Evolutionary conservation across 2,113 vertebrate genomes (phyloP).

Genomic region (Silurus meridionalis): DNA sequence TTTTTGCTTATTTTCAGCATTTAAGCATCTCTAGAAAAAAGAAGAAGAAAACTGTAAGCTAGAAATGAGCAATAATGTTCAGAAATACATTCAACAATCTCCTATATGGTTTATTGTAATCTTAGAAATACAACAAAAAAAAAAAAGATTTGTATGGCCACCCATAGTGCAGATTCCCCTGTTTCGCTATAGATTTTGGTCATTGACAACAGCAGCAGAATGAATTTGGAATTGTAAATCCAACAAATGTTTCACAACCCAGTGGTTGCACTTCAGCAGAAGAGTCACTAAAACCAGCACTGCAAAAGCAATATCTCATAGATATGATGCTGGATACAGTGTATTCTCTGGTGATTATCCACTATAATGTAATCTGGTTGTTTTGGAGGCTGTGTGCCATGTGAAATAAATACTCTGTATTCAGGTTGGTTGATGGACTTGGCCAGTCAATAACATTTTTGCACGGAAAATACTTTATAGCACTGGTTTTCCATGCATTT

Average conservation of each 20-base stretch:
- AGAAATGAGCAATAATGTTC: no score
- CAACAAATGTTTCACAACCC: neutral
- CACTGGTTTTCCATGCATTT: neutral
- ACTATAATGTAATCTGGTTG: neutral
- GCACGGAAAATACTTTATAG: neutral
- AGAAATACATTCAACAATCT: no score
- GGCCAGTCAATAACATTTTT: neutral
- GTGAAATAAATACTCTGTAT: neutral
- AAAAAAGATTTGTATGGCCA: neutral
- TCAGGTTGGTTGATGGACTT: conserved; percentile 14
- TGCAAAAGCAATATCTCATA: neutral
- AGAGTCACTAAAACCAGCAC: neutral
- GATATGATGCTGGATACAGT: neutral
- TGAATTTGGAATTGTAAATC: neutral
- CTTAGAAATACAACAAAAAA: no score
- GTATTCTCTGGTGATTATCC: neutral
- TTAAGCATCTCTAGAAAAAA: no score
- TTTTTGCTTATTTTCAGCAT: no score
- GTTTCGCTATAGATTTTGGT: neutral
- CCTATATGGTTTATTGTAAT: no score
- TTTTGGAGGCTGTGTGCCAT: neutral
- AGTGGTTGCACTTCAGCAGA: neutral
- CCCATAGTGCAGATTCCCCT: neutral
- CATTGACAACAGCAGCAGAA: neutral
- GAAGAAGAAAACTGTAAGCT: no score